Evolutionary conservation across 2,888 invertebrate genomes (phyloP), one percentile per base, ranked within the genome.

Genomic region (Ernsta delagoae): DNA sequence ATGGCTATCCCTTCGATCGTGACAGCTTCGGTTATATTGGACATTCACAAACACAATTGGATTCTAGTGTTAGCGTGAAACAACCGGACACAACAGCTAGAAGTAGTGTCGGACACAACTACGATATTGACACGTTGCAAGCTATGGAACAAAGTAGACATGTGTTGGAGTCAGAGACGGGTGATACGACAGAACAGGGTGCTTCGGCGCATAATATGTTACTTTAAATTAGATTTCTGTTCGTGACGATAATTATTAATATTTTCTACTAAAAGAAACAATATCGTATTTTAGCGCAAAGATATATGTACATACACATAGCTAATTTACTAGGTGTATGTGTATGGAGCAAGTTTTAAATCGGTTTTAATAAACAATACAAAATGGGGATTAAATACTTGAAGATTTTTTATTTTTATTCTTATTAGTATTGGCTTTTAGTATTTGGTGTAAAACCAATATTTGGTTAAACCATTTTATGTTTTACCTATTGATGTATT

Each of bases 21-120:
- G 63, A 63, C 36, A 50, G 11, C n/a, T 56, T 36, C 56, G 56
- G 56, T 4, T 63, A 54, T 9, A 54, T 63, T 11, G 63, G 63
- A 31, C 31, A 24, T 5, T 54, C 31, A 11, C 50, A 50, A 12
- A 8, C 61, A 16, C 34, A 48, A 34, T 11, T 45, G 5, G 50
- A 62, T 50, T 50, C 62, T 9, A 50, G 50, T 36, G 24, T 31
- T 1, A 50, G 12, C 5, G 48, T 50, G 6, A 50, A 50, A 50
- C 48, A 50, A 50, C 12, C 48, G 7, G 48, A 50, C 7, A 50
- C 48, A 7, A 50, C 54, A 5, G 53, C 9, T 6, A 36, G 36
- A 4, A 24, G 54, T 16, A 50, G 36, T 56, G 31, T 36, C 11
- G 56, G 56, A 63, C 63, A 62, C 50, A 9, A 34, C 7, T 50